These are phyloP conservation scores for Loris lydekkerianus DNA, from an alignment of 2,797 vertebrate species.

Conservation along the genomic window DNA sequence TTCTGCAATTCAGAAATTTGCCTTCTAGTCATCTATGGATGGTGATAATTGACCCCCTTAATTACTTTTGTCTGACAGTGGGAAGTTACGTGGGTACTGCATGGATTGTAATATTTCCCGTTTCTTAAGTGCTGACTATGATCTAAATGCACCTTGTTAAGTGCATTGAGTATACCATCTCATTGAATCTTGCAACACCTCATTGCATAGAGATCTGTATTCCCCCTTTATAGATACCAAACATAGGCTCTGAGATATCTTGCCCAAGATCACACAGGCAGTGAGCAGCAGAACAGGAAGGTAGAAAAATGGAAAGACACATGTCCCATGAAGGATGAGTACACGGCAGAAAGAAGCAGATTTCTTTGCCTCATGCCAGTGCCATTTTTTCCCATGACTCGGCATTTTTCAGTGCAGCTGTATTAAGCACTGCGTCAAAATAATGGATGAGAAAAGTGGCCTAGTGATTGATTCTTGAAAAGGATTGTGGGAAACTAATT, in stretches of 20 bases:
- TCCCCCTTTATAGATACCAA: not conserved
- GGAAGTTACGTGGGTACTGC: not conserved
- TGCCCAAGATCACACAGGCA: not conserved
- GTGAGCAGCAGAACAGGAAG: not conserved
- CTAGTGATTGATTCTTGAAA: not conserved
- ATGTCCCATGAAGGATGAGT: not conserved
- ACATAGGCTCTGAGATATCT: not conserved
- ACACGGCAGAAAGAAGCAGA: not conserved
- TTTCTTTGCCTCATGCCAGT: not conserved
- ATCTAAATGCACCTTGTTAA: not conserved
- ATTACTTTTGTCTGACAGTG: not conserved
- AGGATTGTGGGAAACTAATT: not conserved
- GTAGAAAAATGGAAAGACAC: not conserved
- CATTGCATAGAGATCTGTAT: not conserved
- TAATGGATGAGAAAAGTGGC: not conserved
- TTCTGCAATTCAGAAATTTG: not conserved
- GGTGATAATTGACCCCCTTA: not conserved
- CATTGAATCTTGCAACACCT: not conserved
- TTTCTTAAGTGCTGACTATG: not conserved
- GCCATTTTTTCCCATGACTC: not conserved
- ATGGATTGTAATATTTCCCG: not conserved
- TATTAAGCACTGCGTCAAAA: accelerated
- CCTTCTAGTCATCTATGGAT: not conserved
- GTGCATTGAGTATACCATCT: not conserved
- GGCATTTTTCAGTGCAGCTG: not conserved